Base-by-base conservation (phyloP, 2,888 invertebrate genomes). In the Lepidonotus clava region DNA sequence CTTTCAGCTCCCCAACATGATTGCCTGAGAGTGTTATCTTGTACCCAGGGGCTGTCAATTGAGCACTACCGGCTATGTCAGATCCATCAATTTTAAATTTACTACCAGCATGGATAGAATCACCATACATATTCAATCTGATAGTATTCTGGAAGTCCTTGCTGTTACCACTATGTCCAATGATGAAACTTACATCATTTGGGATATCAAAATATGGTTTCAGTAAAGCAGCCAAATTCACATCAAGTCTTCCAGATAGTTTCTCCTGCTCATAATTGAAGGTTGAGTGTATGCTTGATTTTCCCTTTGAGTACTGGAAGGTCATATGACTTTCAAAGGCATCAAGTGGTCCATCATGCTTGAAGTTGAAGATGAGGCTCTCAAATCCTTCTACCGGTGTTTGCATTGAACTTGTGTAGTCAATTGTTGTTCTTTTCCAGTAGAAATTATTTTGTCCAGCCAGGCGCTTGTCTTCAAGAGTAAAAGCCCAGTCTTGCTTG, bases 301-400 rank as follows among this genome's bases (percentile, higher is more conserved):
- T 71, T 1, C 71, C 71, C 1, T 8, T 6, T 34, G 36, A 28
- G 76, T 85, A 88, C n/a, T 41, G 80, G 34, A 88, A 36, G 8
- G 53, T 71, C 2, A 53, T 83, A 11, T 83, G 38, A 46, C 83
- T 84, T 34, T 41, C 85, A 83, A 88, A 88, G 56, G 53, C 67
- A 24, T 53, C 76, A 28, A 61, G 51, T 0, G 51, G 28, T 18
- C 88, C 88, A 24, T 51, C 51, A 53, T 88, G 88, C 28, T 61
- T 85, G 40, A 84, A 61, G 14, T 32, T 86, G 71, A 84, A 36
- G 21, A 53, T 24, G 51, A 88, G 8, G 28, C 67, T 53, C 28
- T 76, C 53, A 28, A 71, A 83, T 21, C 41, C 53, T 24, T 38
- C 41, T 56, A 87, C 86, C 0, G 89, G 89, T 32, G 86, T 89